A percentile compares a stretch with the other conserved stretches of the same genome.
These are phyloP conservation scores for Amphibalanus amphitrite DNA, from an alignment of 1,140 invertebrate genomes.

Conservation along the genomic window DNA sequence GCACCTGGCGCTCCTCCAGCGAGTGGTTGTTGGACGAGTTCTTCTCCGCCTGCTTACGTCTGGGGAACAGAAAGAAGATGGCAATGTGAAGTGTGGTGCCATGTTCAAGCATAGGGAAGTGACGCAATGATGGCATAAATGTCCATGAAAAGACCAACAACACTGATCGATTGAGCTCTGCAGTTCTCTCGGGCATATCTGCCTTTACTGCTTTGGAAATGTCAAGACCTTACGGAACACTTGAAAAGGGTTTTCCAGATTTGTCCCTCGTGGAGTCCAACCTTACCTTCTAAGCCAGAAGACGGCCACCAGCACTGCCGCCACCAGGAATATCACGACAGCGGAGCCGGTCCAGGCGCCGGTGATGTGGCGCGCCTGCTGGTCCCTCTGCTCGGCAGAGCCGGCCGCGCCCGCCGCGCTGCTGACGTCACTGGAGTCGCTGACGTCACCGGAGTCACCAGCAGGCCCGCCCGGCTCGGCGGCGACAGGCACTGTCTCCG, in stretches of 20 bases:
- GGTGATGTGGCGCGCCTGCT: constrained; percentile 12
- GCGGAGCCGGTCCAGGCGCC: constrained; percentile 25
- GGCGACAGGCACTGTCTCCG: too few species aligned
- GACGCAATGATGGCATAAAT: background rate
- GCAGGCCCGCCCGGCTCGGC: background rate
- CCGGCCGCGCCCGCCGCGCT: constrained; percentile 15
- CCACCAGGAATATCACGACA: constrained; percentile 24
- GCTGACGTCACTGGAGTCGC: constrained; percentile 15
- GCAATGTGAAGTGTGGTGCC: too few species aligned
- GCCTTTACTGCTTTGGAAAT: too few species aligned
- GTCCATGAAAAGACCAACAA: too few species aligned
- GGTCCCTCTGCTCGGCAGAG: constrained; percentile 7
- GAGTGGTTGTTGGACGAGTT: background rate
- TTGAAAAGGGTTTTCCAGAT: too few species aligned
- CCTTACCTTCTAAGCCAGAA: constrained; percentile 26
- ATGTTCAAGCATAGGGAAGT: background rate
- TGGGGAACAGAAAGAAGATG: background rate
- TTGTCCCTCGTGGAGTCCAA: too few species aligned
- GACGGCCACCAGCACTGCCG: constrained; percentile 23
- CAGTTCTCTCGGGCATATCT: too few species aligned
- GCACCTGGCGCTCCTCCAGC: background rate
- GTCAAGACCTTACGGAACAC: too few species aligned
- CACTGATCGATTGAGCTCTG: too few species aligned
- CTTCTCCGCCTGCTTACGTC: background rate
- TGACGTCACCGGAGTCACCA: constrained; percentile 8